Evolutionary conservation across 2,888 invertebrate species (phyloP), one percentile per base, ranked within the genome.

Genomic region (Aplocera efformata): DNA sequence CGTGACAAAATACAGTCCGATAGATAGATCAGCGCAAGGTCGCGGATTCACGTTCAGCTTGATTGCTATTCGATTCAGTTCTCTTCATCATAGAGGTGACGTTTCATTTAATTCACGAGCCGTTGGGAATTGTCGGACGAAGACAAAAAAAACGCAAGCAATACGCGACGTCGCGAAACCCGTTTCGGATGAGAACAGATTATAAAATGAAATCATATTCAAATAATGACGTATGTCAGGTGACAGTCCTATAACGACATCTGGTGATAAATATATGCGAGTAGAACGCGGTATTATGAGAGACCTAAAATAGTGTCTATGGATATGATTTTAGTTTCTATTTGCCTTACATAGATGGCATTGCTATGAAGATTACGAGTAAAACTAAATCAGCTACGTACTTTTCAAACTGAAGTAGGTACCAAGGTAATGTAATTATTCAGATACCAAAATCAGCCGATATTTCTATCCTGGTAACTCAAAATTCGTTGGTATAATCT

Each of bases 91-190:
- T 63, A 32, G 52, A 39, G 51, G 60, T 76, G 72, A 79, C 76
- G 78, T 80, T 66, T 61, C 60, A 67, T 67, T 69, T 64, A 67
- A 64, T 64, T 63, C 61, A 50, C 57, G 57, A 64, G 63, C 75
- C 76, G 77, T 74, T 76, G 67, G 48, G 45, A 58, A 58, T 58
- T 28, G 13, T 51, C 57, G 49, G 54, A 54, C 48, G 30, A 58
- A 22, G 21, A 50, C 49, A 54, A 66, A 74, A 65, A 67, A 2
- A 5, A 17, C n/a, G n/a, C n/a, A n/a, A n/a, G n/a, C n/a, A n/a
- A n/a, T n/a, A n/a, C n/a, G n/a, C n/a, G n/a, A 17, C 2, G 13
- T 3, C 63, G 63, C 63, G 64, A 71, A 68, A 66, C 64, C 60
- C 60, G 63, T 70, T 67, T 68, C 58, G 50, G 35, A 29, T n/a